These are phyloP conservation scores for Zoanthus sociatus DNA, from an alignment of 92 coral and sea anemone species.

Conservation along the genomic window DNA sequence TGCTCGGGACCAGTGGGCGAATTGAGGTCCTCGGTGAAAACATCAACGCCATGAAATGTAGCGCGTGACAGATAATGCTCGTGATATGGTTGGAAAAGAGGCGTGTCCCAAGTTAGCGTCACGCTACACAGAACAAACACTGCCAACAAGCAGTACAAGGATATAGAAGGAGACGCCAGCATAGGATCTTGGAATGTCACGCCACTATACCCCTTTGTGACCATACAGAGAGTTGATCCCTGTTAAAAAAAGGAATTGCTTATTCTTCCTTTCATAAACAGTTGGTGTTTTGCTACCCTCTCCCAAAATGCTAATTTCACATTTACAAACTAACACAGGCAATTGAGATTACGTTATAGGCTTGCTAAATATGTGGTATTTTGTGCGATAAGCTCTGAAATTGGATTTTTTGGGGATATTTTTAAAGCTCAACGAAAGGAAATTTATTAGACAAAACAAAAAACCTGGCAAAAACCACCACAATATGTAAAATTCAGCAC, in stretches of 20 bases:
- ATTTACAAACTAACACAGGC: too few species aligned
- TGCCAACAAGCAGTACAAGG: slow-evolving; percentile 85
- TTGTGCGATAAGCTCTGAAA: too few species aligned
- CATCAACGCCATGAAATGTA: slow-evolving; percentile 93
- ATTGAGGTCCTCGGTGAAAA: slow-evolving; percentile 92
- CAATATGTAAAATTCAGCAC: background rate
- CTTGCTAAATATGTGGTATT: too few species aligned
- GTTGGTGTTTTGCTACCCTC: too few species aligned
- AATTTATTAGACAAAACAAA: background rate
- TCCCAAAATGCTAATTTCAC: too few species aligned
- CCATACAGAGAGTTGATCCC: slow-evolving; percentile 3
- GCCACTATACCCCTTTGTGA: slow-evolving; percentile 39
- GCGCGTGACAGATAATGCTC: slow-evolving; percentile 93
- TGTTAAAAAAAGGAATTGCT: background rate
- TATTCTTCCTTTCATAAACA: too few species aligned
- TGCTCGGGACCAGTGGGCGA: slow-evolving; percentile 93
- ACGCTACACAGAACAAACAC: slow-evolving; percentile 94
- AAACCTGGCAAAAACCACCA: background rate
- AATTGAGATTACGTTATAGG: too few species aligned
- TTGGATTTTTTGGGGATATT: too few species aligned
- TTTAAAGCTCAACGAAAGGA: background rate
- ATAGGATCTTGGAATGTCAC: slow-evolving; percentile 56
- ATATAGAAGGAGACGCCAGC: slow-evolving; percentile 67
- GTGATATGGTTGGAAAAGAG: slow-evolving; percentile 93
- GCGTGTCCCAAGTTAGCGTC: slow-evolving; percentile 97